A percentile compares a stretch with the other conserved stretches of the same genome.
phyloP scores from a whole-genome alignment of 2,113 vertebrate species.

The Baryphthengus martii region DNA sequence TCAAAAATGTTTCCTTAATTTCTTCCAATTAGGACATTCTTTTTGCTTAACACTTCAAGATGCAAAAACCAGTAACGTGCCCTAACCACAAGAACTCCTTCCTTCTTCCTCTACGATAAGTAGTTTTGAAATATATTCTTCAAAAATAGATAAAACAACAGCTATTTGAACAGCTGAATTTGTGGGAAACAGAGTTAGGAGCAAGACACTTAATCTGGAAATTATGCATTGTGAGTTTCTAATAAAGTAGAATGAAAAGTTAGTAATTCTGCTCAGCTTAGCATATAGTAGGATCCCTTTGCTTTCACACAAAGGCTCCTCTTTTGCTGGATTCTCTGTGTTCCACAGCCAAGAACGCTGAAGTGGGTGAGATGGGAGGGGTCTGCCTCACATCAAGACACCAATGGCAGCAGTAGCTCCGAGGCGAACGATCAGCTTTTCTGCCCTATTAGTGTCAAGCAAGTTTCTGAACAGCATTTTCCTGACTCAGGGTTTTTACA shows the following conservation, averaged over 20 bases:
- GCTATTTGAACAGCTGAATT: background rate
- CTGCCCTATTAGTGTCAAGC: background rate
- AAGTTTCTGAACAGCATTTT: background rate
- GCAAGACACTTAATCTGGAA: background rate
- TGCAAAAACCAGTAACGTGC: background rate
- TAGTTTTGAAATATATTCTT: background rate
- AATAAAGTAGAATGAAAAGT: background rate
- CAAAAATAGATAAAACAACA: no score
- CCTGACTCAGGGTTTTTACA: constrained; percentile 24
- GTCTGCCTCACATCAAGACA: background rate
- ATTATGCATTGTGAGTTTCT: background rate
- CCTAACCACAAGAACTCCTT: background rate
- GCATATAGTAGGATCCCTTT: background rate
- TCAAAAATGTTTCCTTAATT: background rate
- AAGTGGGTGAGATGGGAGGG: constrained; percentile 4
- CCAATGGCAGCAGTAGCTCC: background rate
- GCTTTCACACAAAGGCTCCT: constrained; percentile 24
- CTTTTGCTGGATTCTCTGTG: background rate
- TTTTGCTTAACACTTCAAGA: background rate
- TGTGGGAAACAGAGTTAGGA: background rate
- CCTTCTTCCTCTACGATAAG: background rate
- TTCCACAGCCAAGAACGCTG: constrained; percentile 24
- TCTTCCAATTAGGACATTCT: background rate
- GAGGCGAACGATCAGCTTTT: background rate
- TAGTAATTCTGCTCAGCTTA: background rate